Percentiles rank a stretch among this genome's conserved stretches.
phyloP scores from a whole-genome alignment of 2,888 invertebrate genomes.

The Heliconius ismenius region DNA sequence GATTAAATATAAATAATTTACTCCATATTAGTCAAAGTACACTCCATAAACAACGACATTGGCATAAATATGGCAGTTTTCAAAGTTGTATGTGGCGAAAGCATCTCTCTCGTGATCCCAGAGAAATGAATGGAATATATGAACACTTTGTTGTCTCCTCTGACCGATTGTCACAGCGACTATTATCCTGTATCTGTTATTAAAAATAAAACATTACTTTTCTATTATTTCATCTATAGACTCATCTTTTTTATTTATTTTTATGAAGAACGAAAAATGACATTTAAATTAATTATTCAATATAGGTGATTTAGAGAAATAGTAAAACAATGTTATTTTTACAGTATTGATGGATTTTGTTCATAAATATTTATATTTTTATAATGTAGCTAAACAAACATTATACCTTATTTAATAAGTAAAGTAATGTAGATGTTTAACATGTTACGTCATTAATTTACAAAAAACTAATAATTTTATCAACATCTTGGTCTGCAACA shows the following conservation, averaged over 20 bases:
- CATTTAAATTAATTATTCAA: not conserved
- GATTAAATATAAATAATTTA: conserved; percentile 41
- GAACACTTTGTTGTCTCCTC: conserved; percentile 84
- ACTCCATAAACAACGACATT: conserved; percentile 85
- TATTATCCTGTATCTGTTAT: conserved; percentile 85
- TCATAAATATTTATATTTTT: too few relatives aligned
- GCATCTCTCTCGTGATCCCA: conserved; percentile 86
- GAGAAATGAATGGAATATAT: conserved; percentile 83
- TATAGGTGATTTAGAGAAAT: not conserved
- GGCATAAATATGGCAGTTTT: conserved; percentile 84
- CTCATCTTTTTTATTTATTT: not conserved
- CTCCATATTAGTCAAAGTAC: conserved; percentile 83
- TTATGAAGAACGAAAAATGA: not conserved
- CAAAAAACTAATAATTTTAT: not conserved
- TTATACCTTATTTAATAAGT: too few relatives aligned
- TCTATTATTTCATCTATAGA: not conserved
- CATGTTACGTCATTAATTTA: not conserved
- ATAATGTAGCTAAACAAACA: too few relatives aligned
- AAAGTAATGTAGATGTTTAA: too few relatives aligned
- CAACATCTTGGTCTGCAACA: conserved; percentile 41
- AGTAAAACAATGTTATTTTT: not conserved
- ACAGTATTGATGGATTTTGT: too few relatives aligned
- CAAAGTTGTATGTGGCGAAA: conserved; percentile 82
- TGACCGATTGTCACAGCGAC: conserved; percentile 85
- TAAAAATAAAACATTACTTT: not conserved